Evolutionary conservation across 2,888 invertebrate species (phyloP), one percentile per base, ranked within the genome.

Genomic region (Ypsolopha scabrella): DNA sequence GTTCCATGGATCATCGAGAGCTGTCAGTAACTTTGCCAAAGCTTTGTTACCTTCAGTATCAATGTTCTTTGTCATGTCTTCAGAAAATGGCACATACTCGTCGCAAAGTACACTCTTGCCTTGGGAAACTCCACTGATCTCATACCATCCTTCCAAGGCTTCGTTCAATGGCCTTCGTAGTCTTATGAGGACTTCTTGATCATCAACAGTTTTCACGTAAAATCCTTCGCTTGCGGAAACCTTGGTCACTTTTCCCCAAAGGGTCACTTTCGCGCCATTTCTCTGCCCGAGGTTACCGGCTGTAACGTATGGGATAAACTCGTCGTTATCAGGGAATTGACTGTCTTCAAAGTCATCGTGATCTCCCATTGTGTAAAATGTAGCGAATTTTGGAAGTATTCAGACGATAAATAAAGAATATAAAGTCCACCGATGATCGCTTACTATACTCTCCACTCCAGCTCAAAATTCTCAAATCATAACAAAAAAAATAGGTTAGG

Each of bases 1-100:
- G 55, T 87, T 82, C 87, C 87, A 87, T 0, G 86, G 86, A 51
- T 86, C 83, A 55, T 87, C 87, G 0, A 87, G 60, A 1, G 83
- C 85, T 36, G 68, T 66, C 45, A 87, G 58, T 34, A 87, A 61
- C 55, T 70, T 73, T 1, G 85, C 77, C 50, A 87, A 63, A 6
- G 70, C 72, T 62, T 80, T 83, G 54, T 87, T 82, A 7, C 85
- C 83, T 51, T 82, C 85, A 0, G 67, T 61, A 63, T 87, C 86
- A 44, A 87, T 72, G 54, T 80, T 80, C 51, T 77, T 78, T 0
- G 76, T 62, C 65, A 83, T 68, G 41, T 81, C 78, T 45, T 66
- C 68, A 13, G 75, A 73, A 57, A 87, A 79, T 0, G 75, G 67
- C 0, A 83, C 68, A 56, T 82, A 85, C 51, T 87, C 86, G 50